Evolutionary conservation across 2,888 invertebrate genomes (phyloP).

Genomic region (Drosophila austrosaltans): DNA sequence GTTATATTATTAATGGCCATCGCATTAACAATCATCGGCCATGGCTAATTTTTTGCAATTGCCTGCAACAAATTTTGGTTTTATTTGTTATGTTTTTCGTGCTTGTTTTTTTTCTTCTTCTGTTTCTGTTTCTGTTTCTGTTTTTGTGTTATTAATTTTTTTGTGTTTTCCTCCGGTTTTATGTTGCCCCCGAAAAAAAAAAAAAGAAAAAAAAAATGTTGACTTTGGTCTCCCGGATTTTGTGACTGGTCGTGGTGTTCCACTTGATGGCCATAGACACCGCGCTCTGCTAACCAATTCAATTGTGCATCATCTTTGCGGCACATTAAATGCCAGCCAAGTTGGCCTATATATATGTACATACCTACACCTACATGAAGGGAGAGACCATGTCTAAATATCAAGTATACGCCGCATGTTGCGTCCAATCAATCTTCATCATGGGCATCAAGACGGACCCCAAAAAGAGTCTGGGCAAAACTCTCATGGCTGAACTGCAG

Average conservation of each 20-base stretch:
- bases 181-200: no score
- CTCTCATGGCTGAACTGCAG: slow-evolving; percentile 38
- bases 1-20: slow-evolving; percentile 61
- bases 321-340: slow-evolving; percentile 44
- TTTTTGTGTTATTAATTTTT: slow-evolving; percentile 49
- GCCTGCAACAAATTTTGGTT: slow-evolving; percentile 52
- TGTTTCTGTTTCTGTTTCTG: slow-evolving; percentile 21
- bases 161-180: not conserved
- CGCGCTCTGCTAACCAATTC: slow-evolving; percentile 52
- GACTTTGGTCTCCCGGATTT: slow-evolving; percentile 21
- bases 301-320: slow-evolving; percentile 53
- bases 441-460: slow-evolving; percentile 14
- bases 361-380: slow-evolving; percentile 8
- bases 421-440: slow-evolving; percentile 71
- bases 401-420: slow-evolving; percentile 64
- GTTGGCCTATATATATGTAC: slow-evolving; percentile 34
- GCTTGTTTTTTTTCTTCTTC: slow-evolving; percentile 46
- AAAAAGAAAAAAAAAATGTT: no score
- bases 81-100: slow-evolving; percentile 25
- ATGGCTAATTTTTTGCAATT: slow-evolving; percentile 66
- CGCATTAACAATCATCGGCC: slow-evolving; percentile 65
- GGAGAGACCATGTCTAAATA: slow-evolving; percentile 24
- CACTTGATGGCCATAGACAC: slow-evolving; percentile 49
- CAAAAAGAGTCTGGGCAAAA: not conserved
- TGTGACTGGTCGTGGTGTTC: slow-evolving; percentile 31